Evolutionary conservation across 2,888 invertebrate genomes (phyloP), one percentile per base, ranked within the genome.

Genomic region (Phanerotoma sp.): DNA sequence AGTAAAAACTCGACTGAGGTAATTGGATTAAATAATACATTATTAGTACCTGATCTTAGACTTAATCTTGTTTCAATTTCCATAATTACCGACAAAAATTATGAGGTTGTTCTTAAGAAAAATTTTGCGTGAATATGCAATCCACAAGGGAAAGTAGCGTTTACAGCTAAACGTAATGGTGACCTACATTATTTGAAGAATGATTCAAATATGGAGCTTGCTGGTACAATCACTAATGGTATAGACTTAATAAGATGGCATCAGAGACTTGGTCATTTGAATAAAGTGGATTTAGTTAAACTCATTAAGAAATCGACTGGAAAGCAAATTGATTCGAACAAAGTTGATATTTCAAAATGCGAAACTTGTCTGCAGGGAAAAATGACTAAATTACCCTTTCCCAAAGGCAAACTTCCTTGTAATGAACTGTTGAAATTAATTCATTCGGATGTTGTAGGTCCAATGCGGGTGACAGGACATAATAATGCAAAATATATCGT

Each of bases 1-100:
- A n/a, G 21, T 18, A 15, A 42, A 10, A 25, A 16, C 21, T 16
- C 16, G 3, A 13, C 10, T 16, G 40, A 21, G 15, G 20, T 33
- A 13, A 33, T 58, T 9, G 54, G 20, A 7, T n/a, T 55, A 2
- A 42, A 35, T 3, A 35, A 47, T 7, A 37, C 38, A 16, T 21
- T 46, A 5, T 30, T 32, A 9, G 46, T 51, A 2, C 54, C 46
- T 7, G 44, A 54, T 13, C 28, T 58, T 10, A 30, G 57, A 11
- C 53, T 41, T 7, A 54, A 57, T 21, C 30, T 57, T 10, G 7
- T 57, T 32, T 57, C 54, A 16, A 46, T 57, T n/a, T 37, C 38
- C 5, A 53, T 51, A 41, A 57, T 57, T 13, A 35, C 47, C n/a
- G 58, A 58, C 25, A 10, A 32, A 7, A 49, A 28, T 20, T 33